Evolutionary conservation across 2,797 vertebrate species (phyloP).

Genomic region (Forpus xanthops): DNA sequence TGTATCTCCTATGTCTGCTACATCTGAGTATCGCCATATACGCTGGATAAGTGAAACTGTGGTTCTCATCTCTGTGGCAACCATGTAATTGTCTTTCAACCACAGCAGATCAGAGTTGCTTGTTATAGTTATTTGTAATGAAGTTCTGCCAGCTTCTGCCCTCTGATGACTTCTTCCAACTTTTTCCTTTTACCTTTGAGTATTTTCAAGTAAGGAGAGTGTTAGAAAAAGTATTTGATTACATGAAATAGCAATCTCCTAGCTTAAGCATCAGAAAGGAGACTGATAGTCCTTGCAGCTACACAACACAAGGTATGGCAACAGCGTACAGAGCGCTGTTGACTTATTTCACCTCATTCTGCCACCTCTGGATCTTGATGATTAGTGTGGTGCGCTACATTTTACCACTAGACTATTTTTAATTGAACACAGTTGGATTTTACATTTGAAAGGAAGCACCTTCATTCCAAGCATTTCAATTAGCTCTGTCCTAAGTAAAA

Average conservation of each 20-base stretch:
- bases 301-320: neutral
- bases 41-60: neutral
- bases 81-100: neutral
- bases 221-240: neutral
- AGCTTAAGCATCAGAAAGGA: neutral
- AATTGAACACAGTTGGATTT: neutral
- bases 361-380: neutral
- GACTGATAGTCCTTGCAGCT: neutral
- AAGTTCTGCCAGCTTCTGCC: neutral
- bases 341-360: neutral
- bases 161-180: neutral
- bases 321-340: neutral
- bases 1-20: neutral
- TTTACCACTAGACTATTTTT: neutral
- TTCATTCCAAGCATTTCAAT: neutral
- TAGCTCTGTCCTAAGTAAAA: neutral
- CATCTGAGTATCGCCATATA: neutral
- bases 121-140: neutral
- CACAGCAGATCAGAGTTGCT: neutral
- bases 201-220: neutral
- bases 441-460: neutral
- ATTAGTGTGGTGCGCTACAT: neutral
- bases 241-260: neutral
- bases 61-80: neutral
- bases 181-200: neutral